Base-by-base conservation (phyloP, 2,888 invertebrate species). In the Griposia aprilina region DNA sequence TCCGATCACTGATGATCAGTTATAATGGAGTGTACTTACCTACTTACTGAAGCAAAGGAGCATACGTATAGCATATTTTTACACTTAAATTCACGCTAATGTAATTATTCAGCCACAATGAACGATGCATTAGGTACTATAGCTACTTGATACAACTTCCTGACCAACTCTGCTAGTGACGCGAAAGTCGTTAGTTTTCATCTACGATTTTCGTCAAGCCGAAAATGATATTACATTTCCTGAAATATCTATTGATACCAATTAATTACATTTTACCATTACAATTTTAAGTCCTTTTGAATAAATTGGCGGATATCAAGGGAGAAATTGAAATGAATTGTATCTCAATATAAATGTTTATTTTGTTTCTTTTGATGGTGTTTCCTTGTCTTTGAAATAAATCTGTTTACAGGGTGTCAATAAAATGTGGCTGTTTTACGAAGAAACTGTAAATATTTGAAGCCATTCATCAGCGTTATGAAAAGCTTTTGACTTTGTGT, bases 311-410 rank as follows among this genome's bases (percentile, higher is more conserved):
- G 55, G 36, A 67, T 62, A 66, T 60, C n/a, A 66, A 50, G 62
- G 10, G 8, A 59, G 41, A 45, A 68, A 75, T 74, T 74, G 36
- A 69, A 75, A 81, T 71, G 68, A 66, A 82, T 78, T 8, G 36
- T 65, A 6, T 8, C 3, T 76, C 1, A 36, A 57, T 11, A 66
- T 65, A 66, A 82, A 82, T 74, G 59, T 60, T 66, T 67, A 30
- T 69, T 83, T 45, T 65, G 63, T 15, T 57, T 68, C 36, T 41
- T 78, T 69, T 68, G 48, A 63, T 23, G 48, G 23, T 36, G 36
- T 68, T 83, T 69, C 63, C 6, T 65, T 26, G 82, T 13, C 23
- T 63, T 67, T 83, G 59, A 83, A 78, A 83, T 69, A 77, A 83
- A 80, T 83, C 50, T 69, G 83, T 83, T 83, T 83, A 48, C 65